Evolutionary conservation across 2,888 invertebrate genomes (phyloP), one percentile per base, ranked within the genome.

Genomic region (Metalampra italica): DNA sequence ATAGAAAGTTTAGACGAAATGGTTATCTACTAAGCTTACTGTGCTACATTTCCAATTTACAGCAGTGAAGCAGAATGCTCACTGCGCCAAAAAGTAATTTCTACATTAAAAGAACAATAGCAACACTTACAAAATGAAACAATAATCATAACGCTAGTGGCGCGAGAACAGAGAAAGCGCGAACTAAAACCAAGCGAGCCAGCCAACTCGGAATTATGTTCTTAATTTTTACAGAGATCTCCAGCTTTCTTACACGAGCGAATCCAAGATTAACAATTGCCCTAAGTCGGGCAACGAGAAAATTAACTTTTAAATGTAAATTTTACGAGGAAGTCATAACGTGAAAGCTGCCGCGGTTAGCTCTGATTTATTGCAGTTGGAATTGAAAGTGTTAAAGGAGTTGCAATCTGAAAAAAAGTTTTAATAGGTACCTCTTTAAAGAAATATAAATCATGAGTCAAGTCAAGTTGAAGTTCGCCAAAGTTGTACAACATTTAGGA

Each of bases 281-380:
- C 75, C 74, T 78, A 70, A 80, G 78, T 75, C 71, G 72, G 70
- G 73, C 66, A 78, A 72, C 71, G 81, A 78, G 86, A 84, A 86
- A 85, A 88, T 88, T 87, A 82, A 87, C 83, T 86, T 87, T 88
- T 83, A 85, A 86, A 87, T 86, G 86, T 87, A 87, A 86, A 88
- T 87, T 87, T 88, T 86, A 86, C 84, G 85, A 83, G 83, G 82
- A 82, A 88, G 80, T 87, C 86, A 86, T 88, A 88, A 88, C 82
- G 83, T 79, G 78, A 82, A 85, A 84, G 85, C 84, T 83, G 83
- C 79, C 83, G 82, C 82, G 85, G 86, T 87, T 85, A 79, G 78
- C 78, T 68, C 78, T 84, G 86, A 88, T 88, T 87, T 88, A 88
- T 87, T 78, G 75, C 81, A 78, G 74, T 85, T 81, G 71, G 82